phyloP scores from a whole-genome alignment of 2,888 invertebrate species.

The Stenotaenia linearis region DNA sequence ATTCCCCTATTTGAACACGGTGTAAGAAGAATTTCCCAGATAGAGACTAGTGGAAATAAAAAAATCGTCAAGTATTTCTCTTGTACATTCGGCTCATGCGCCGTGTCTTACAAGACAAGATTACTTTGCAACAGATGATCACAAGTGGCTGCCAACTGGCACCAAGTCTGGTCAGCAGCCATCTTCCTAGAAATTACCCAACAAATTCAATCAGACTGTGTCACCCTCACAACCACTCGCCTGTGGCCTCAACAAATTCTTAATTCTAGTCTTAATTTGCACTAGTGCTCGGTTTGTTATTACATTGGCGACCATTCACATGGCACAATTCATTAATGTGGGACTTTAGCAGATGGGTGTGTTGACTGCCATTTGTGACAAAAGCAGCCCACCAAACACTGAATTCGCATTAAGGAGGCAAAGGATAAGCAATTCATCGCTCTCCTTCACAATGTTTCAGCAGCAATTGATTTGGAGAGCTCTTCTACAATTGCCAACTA shows the following conservation, averaged over 20 bases:
- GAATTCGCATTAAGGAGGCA: slow-evolving; percentile 3
- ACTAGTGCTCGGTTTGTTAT: background rate
- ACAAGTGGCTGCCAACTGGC: slow-evolving; percentile 9
- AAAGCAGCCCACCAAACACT: background rate
- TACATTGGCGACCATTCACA: background rate
- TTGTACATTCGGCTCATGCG: background rate
- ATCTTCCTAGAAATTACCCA: slow-evolving; percentile 26
- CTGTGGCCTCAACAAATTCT: background rate
- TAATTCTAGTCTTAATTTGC: background rate
- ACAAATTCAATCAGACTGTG: slow-evolving; percentile 22
- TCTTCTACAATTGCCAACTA: background rate
- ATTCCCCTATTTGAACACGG: background rate
- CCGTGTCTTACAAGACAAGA: background rate
- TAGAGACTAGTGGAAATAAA: background rate
- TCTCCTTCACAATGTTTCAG: background rate
- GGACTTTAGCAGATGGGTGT: slow-evolving; percentile 10
- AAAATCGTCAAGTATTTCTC: background rate
- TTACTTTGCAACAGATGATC: background rate
- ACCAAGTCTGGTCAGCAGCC: slow-evolving; percentile 3
- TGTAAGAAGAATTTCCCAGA: background rate
- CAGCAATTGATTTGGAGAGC: background rate
- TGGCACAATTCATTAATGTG: slow-evolving; percentile 28
- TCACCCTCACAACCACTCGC: background rate
- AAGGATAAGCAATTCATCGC: background rate
- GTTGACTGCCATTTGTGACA: slow-evolving; percentile 1